These are phyloP conservation scores for Neofelis nebulosa DNA, from an alignment of 2,113 vertebrate species.

Conservation along the genomic window DNA sequence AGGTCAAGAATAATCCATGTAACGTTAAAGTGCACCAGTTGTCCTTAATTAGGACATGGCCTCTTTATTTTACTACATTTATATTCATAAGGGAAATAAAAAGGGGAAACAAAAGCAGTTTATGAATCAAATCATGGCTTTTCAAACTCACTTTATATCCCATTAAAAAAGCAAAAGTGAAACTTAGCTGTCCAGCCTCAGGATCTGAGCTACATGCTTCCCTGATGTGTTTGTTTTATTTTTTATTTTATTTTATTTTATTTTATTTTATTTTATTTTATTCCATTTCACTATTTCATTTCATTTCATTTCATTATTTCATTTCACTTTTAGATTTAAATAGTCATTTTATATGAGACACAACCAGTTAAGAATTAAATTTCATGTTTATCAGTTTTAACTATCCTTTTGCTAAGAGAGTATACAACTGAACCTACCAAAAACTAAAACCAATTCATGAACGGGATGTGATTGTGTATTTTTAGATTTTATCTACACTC, in stretches of 20 bases:
- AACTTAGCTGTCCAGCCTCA: background rate
- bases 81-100: background rate
- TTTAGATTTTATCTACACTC: slow-evolving; percentile 70
- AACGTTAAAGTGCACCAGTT: slow-evolving; percentile 21
- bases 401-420: slow-evolving; percentile 58
- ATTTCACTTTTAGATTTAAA: background rate
- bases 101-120: background rate
- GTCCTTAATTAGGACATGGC: background rate
- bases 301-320: background rate
- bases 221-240: slow-evolving; percentile 51
- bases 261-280: background rate
- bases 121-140: background rate
- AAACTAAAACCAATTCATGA: slow-evolving; percentile 73
- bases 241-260: background rate
- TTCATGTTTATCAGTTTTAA: slow-evolving; percentile 73
- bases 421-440: slow-evolving; percentile 55
- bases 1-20: background rate
- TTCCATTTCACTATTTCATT: background rate
- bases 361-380: slow-evolving; percentile 60
- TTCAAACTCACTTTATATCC: slow-evolving; percentile 24
- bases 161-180: slow-evolving; percentile 6
- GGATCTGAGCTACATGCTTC: slow-evolving; percentile 8
- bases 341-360: slow-evolving; percentile 61
- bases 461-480: slow-evolving; percentile 70
- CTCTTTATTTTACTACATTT: slow-evolving; percentile 44